Conservation (phyloP, 1,140 invertebrate genomes). For the Drosophila sp. region DNA sequence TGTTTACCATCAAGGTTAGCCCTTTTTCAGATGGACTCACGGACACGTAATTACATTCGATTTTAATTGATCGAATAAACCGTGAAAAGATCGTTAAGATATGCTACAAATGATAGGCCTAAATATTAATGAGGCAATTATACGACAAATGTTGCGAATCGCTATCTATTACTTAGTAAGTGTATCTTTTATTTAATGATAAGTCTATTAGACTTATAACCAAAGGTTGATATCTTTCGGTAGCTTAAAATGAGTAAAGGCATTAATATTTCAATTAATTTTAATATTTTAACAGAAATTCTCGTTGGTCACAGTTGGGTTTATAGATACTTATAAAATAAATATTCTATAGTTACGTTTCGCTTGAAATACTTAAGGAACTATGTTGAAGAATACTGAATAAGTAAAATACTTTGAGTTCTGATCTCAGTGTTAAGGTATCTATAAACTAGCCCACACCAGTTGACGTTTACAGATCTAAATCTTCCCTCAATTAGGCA, state of each 20-base stretch:
- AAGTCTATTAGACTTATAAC: neutral
- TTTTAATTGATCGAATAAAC: slow-evolving; percentile 43
- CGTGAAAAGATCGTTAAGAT: slow-evolving; percentile 22
- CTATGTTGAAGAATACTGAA: neutral
- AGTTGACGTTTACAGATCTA: slow-evolving; percentile 9
- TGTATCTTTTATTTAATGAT: neutral
- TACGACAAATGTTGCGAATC: neutral
- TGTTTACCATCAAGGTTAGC: slow-evolving; percentile 57
- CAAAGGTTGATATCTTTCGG: neutral
- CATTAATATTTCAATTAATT: slow-evolving; percentile 1
- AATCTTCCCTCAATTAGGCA: slow-evolving; percentile 11
- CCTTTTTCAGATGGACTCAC: slow-evolving; percentile 49
- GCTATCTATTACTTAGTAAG: slow-evolving; percentile 2
- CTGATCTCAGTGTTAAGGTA: slow-evolving; percentile 5
- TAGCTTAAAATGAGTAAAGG: neutral
- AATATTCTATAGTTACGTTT: too few relatives aligned
- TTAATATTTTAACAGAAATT: too few relatives aligned
- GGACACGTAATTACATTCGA: slow-evolving; percentile 23
- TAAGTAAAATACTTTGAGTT: slow-evolving; percentile 14
- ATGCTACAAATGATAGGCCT: slow-evolving; percentile 13
- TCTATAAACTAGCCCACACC: slow-evolving; percentile 5
- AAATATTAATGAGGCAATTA: slow-evolving; percentile 13
- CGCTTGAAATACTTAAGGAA: neutral
- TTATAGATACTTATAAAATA: too few relatives aligned
- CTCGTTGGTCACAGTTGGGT: too few relatives aligned